phyloP scores from a whole-genome alignment of 1,140 invertebrate genomes.

The Plectrocnemia conspersa region DNA sequence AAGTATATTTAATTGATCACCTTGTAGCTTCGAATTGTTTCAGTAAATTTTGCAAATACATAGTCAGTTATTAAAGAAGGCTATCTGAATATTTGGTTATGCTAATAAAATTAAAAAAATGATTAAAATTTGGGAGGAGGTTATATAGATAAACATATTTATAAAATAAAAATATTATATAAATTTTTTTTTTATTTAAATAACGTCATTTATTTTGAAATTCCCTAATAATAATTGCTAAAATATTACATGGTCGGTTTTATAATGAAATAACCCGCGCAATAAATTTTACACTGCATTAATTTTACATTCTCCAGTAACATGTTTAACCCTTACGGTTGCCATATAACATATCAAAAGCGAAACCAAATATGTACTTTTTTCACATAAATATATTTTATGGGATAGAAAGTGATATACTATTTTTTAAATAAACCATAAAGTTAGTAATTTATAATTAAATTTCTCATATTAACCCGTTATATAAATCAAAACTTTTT shows the following conservation, averaged over 20 bases:
- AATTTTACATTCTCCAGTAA: neutral
- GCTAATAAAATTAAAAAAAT: slow-evolving; percentile 11
- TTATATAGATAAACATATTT: slow-evolving; percentile 1
- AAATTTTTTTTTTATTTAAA: neutral
- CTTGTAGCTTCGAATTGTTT: slow-evolving; percentile 21
- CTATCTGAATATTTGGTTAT: slow-evolving; percentile 11
- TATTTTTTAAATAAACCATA: neutral
- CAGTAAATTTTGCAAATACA: slow-evolving; percentile 21
- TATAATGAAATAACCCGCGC: too few relatives aligned
- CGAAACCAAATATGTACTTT: neutral
- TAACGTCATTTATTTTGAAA: neutral
- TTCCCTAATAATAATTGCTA: too few relatives aligned
- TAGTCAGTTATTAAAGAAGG: too few relatives aligned
- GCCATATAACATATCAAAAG: neutral
- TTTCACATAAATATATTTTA: neutral
- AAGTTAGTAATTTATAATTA: too few relatives aligned
- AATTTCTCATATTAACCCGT: too few relatives aligned
- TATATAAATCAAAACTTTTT: too few relatives aligned
- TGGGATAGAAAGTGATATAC: neutral
- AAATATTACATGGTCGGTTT: too few relatives aligned
- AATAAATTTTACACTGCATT: neutral
- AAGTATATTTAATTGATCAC: slow-evolving; percentile 22
- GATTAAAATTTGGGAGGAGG: slow-evolving; percentile 16
- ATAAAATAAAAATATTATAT: neutral
- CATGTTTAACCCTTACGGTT: neutral